Conservation (phyloP, 1,140 invertebrate species). For the Hydropsyche tenuis region DNA sequence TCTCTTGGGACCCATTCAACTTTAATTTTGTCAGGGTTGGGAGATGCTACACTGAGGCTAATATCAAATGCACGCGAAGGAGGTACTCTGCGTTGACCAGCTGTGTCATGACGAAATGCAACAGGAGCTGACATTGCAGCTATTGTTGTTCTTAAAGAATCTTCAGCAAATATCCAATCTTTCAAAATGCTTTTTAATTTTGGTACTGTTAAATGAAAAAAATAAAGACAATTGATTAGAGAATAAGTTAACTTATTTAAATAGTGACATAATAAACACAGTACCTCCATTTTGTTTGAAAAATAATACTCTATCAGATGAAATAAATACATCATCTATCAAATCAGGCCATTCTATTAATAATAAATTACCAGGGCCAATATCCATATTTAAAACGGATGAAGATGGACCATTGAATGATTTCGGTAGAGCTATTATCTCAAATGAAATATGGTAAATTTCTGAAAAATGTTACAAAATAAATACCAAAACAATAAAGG, state of each 20-base stretch:
- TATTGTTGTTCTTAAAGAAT: constrained; percentile 52
- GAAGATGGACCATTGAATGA: constrained; percentile 49
- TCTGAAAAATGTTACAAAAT: constrained; percentile 29
- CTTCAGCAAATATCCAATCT: constrained; percentile 55
- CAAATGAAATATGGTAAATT: constrained; percentile 40
- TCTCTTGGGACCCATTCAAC: constrained; percentile 55
- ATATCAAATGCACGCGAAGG: constrained; percentile 55
- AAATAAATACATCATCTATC: constrained; percentile 53
- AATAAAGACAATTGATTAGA: constrained; percentile 3
- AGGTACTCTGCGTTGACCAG: constrained; percentile 55
- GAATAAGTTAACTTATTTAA: background rate
- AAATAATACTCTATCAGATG: constrained; percentile 54
- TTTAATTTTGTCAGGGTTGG: constrained; percentile 53
- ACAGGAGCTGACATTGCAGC: constrained; percentile 42
- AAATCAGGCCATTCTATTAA: constrained; percentile 56
- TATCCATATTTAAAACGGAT: constrained; percentile 48
- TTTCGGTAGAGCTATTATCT: constrained; percentile 27
- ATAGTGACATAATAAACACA: background rate
- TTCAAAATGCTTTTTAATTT: constrained; percentile 52
- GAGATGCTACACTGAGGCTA: constrained; percentile 58
- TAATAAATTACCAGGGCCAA: constrained; percentile 52
- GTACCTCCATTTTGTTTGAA: constrained; percentile 43
- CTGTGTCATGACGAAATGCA: constrained; percentile 51
- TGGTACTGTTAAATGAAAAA: constrained; percentile 47
- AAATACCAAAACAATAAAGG: too few relatives aligned